Evolutionary conservation across 2,888 invertebrate genomes (phyloP).

Genomic region (Trichacis sp.): DNA sequence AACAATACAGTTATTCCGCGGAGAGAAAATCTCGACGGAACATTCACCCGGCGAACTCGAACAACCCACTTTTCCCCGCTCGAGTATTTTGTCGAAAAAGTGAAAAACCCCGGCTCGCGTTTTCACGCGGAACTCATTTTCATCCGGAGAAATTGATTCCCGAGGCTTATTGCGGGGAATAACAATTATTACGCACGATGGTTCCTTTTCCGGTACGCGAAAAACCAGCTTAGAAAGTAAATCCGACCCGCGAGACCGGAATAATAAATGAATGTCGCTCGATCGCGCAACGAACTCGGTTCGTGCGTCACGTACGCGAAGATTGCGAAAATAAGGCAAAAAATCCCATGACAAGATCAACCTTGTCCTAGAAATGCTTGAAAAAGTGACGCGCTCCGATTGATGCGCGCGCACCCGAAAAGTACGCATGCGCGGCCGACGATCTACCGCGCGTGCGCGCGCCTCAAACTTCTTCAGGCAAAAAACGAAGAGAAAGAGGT

Average conservation of each 20-base stretch:
- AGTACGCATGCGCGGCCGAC: not conserved
- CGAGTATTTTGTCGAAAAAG: too few relatives aligned
- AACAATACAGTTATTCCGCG: slow-evolving; percentile 60
- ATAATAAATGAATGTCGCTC: slow-evolving; percentile 22
- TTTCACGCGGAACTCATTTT: not conserved
- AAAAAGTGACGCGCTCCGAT: slow-evolving; percentile 4
- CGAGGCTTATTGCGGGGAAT: not conserved
- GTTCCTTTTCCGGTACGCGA: slow-evolving; percentile 49
- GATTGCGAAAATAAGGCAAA: too few relatives aligned
- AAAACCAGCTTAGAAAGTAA: slow-evolving; percentile 54
- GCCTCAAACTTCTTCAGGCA: not conserved
- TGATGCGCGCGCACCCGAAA: not conserved
- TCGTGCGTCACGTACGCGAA: too few relatives aligned
- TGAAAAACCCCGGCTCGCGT: too few relatives aligned
- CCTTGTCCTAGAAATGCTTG: slow-evolving; percentile 7
- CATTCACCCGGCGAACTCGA: slow-evolving; percentile 60
- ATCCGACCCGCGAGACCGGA: slow-evolving; percentile 45
- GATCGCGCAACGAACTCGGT: slow-evolving; percentile 15
- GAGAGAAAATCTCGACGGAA: slow-evolving; percentile 65
- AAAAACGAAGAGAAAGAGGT: not conserved
- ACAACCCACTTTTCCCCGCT: slow-evolving; percentile 64
- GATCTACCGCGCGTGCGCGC: not conserved
- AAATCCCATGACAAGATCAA: not conserved
- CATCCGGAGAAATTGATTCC: not conserved
- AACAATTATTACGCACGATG: not conserved